Percentiles rank a stretch among this genome's conserved stretches.
These are phyloP conservation scores for Caenorhabditis sinica DNA, from an alignment of 2,888 invertebrate species.

Conservation along the genomic window DNA sequence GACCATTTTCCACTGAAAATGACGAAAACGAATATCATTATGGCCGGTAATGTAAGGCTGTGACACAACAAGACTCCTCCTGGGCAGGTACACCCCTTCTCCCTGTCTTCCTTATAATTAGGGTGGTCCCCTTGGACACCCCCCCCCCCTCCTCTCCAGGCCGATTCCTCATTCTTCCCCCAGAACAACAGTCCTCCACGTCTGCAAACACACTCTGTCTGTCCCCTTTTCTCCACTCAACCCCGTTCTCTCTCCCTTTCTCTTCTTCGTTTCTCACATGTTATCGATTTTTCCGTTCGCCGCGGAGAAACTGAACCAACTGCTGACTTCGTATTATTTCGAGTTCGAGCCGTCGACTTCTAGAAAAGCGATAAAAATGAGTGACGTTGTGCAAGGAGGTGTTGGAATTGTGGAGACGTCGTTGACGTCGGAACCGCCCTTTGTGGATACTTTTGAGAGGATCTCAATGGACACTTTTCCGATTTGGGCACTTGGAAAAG, in stretches of 20 bases:
- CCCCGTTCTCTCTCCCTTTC: not conserved
- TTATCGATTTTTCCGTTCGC: conserved; percentile 31
- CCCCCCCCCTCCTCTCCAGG: no score
- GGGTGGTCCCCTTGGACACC: no score
- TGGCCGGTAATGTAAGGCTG: no score
- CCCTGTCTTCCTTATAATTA: no score
- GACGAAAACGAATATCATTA: no score
- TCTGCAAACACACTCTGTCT: no score
- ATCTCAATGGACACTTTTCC: conserved; percentile 66
- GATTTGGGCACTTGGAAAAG: conserved; percentile 73
- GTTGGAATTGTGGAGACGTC: conserved; percentile 76
- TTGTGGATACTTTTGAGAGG: conserved; percentile 71
- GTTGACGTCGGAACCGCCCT: conserved; percentile 76
- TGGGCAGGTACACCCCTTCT: no score
- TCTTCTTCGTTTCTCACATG: conserved; percentile 4
- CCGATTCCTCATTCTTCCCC: no score
- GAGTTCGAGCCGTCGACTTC: not conserved
- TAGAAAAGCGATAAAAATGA: not conserved
- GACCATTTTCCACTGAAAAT: no score
- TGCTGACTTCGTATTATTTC: conserved; percentile 6
- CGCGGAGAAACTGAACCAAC: not conserved
- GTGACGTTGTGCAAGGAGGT: conserved; percentile 43
- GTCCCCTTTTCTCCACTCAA: not conserved
- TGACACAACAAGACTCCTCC: no score
- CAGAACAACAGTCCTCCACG: no score